phyloP scores from a whole-genome alignment of 2,888 invertebrate species.

The Eledone cirrhosa region DNA sequence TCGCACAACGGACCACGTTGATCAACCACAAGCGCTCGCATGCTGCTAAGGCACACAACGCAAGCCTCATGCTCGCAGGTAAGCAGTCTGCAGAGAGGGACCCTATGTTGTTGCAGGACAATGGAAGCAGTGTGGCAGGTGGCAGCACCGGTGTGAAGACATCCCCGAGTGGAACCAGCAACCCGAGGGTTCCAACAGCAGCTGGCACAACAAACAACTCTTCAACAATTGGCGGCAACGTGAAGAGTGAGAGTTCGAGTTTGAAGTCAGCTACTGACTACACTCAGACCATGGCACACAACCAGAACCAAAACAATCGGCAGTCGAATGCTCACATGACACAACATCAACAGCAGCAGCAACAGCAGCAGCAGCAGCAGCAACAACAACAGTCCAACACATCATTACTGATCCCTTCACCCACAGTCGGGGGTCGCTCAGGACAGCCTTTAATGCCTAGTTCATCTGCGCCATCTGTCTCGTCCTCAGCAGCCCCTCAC shows the following conservation, averaged over 20 bases:
- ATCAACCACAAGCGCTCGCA: slow-evolving; percentile 25
- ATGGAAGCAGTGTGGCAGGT: background rate
- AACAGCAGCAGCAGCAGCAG: background rate
- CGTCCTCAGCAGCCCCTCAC: background rate
- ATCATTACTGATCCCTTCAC: background rate
- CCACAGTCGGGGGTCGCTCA: background rate
- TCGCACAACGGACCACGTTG: slow-evolving; percentile 16
- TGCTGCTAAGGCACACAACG: slow-evolving; percentile 23
- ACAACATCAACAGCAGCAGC: background rate
- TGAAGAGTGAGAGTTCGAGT: background rate
- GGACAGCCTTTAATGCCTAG: background rate
- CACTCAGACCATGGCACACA: background rate
- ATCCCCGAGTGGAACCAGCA: background rate
- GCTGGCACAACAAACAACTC: background rate
- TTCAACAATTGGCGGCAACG: background rate
- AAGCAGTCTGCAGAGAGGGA: background rate
- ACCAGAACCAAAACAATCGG: background rate
- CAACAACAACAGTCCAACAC: background rate
- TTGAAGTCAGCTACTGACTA: background rate
- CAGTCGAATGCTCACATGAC: background rate
- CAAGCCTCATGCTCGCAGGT: slow-evolving; percentile 1
- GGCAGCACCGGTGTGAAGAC: background rate
- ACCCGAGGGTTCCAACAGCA: slow-evolving; percentile 1
- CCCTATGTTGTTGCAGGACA: background rate
- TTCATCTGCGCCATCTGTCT: background rate